Evolutionary conservation across 2,113 vertebrate species (phyloP).

Genomic region (Otolemur garnettii): DNA sequence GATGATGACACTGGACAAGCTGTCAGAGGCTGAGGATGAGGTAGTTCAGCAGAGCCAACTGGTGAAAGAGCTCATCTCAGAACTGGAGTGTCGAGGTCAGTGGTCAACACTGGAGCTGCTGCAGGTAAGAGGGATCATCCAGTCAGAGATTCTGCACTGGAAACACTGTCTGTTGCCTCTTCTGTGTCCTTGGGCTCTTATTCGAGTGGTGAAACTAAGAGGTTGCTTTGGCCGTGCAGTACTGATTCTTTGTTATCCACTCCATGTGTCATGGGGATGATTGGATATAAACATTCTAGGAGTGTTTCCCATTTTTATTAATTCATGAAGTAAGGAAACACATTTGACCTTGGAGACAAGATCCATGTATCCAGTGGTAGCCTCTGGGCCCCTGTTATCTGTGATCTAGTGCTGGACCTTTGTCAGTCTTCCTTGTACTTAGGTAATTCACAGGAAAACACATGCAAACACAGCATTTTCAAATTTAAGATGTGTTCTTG

Average conservation of each 20-base stretch:
- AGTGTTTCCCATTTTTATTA: background rate
- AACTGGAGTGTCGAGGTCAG: background rate
- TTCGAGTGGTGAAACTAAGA: background rate
- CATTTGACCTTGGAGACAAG: background rate
- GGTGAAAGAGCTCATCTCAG: conserved; percentile 62
- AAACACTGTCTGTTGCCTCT: background rate
- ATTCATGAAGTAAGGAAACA: background rate
- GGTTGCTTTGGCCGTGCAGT: background rate
- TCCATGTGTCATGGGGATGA: background rate
- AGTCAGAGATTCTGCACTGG: background rate
- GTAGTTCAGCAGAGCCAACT: conserved; percentile 53
- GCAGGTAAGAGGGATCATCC: conserved; percentile 45
- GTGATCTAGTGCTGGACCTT: background rate
- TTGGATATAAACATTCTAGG: background rate
- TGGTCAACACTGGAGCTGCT: conserved; percentile 41
- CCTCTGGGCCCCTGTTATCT: background rate
- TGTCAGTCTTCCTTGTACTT: background rate
- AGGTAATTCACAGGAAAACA: background rate
- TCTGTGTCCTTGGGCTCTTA: background rate
- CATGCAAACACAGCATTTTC: background rate
- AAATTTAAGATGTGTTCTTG: background rate
- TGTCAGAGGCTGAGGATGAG: conserved; percentile 29
- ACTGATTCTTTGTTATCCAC: background rate
- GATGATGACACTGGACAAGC: background rate
- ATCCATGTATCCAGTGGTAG: background rate